Base-by-base conservation (phyloP, 2,797 vertebrate species). In the Acrossocheilus wenchowensis region DNA sequence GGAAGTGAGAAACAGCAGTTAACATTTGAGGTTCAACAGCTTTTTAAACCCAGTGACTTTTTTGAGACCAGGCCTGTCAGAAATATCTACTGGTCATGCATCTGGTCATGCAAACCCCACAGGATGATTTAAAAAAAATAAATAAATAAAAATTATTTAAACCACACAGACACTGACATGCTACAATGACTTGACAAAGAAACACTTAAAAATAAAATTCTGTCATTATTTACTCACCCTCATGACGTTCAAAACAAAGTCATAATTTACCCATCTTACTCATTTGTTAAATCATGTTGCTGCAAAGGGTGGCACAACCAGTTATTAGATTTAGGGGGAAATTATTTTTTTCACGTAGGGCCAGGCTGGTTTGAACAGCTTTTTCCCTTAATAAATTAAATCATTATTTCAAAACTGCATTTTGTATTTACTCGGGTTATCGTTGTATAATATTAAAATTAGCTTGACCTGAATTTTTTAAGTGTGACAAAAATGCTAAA, bases 11-110 rank as follows among this genome's bases (percentile, higher is more conserved):
- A 30, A 81, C 19, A 43, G 15, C 36, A 75, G 57, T 23, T 77
- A 48, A 60, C 80, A 74, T 43, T 39, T 74, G 15, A 82, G 64
- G n/a, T 77, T 83, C 7, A 73, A 6, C 8, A 72, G 36, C 9
- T 10, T 36, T 17, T 62, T 26, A 26, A 10, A 62, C 14, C 12
- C 14, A 60, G 30, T 8, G 19, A 62, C 7, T 12, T 77, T n/a
- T 54, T 30, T 14, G 39, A 77, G 26, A 64, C 30, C 78, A 34
- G 50, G 52, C 3, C n/a, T 60, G 60, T 15, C 23, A 12, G 8
- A 30, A 36, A 43, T 66, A 21, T 45, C 43, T 48, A 26, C 39
- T 26, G 19, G 57, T 60, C n/a, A 45, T 30, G 30, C 64, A 34
- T 26, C 39, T 26, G 19, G 57, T 60, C n/a, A 45, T 30, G 30